Evolutionary conservation across 2,888 invertebrate species (phyloP).

Genomic region (Venustoraphidia nigricollis): DNA sequence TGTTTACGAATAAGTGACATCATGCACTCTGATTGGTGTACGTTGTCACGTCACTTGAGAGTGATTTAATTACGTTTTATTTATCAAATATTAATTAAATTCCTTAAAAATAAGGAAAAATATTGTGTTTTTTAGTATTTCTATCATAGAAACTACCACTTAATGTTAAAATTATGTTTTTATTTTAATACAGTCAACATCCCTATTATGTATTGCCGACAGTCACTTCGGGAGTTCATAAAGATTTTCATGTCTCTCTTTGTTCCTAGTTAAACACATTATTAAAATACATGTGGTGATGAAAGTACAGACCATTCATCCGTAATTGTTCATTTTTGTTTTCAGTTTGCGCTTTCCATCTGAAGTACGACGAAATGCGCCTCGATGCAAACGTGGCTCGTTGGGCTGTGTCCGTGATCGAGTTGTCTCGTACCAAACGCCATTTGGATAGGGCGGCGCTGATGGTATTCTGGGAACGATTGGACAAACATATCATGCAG

Average conservation of each 20-base stretch:
- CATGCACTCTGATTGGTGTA: too few species aligned
- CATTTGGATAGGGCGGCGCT: slow-evolving; percentile 94
- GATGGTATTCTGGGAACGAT: slow-evolving; percentile 92
- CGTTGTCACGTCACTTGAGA: too few species aligned
- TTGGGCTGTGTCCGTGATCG: slow-evolving; percentile 92
- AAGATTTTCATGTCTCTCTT: slow-evolving; percentile 1
- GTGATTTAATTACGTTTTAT: too few species aligned
- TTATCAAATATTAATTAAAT: too few species aligned
- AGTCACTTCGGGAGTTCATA: neutral
- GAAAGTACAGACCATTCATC: neutral
- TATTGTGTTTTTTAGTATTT: too few species aligned
- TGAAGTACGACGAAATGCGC: slow-evolving; percentile 93
- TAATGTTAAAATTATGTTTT: too few species aligned
- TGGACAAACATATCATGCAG: slow-evolving; percentile 84
- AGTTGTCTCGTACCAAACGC: slow-evolving; percentile 80
- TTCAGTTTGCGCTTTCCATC: slow-evolving; percentile 89
- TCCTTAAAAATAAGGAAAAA: too few species aligned
- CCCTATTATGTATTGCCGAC: too few species aligned
- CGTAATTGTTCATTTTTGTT: slow-evolving; percentile 15
- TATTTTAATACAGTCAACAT: too few species aligned
- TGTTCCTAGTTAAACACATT: slow-evolving; percentile 1
- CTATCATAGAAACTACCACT: too few species aligned
- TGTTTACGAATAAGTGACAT: too few species aligned
- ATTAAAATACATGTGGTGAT: neutral
- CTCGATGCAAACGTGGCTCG: slow-evolving; percentile 88